These are phyloP conservation scores for Falco concolor DNA, from an alignment of 2,797 vertebrate genomes.

Conservation along the genomic window DNA sequence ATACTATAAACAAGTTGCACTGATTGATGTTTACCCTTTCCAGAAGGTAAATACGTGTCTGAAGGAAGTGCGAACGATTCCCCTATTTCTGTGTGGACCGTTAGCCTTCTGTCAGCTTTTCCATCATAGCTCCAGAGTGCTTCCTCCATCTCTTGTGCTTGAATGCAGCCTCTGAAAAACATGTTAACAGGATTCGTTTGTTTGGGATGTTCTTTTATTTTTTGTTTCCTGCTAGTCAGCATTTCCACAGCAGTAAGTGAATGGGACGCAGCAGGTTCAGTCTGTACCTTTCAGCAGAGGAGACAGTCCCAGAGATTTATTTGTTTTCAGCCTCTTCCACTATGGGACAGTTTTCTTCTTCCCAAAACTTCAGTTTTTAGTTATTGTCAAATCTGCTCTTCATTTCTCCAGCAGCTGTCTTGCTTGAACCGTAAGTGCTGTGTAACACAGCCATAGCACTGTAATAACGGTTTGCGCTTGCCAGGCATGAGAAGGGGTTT, in stretches of 20 bases:
- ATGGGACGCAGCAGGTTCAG: neutral
- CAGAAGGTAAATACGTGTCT: neutral
- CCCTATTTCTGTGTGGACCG: neutral
- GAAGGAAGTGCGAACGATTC: neutral
- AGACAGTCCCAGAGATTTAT: neutral
- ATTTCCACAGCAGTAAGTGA: neutral
- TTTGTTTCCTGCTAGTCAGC: neutral
- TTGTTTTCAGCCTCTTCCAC: neutral
- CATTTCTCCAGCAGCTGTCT: neutral
- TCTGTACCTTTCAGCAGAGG: neutral
- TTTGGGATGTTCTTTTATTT: neutral
- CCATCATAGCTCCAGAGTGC: neutral
- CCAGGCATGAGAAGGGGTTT: neutral
- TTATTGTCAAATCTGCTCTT: neutral
- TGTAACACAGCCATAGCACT: neutral
- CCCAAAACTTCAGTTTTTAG: neutral
- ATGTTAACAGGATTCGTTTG: neutral
- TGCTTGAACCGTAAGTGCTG: neutral
- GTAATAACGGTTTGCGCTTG: neutral
- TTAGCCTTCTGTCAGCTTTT: neutral
- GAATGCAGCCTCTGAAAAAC: neutral
- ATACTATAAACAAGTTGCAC: neutral
- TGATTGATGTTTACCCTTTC: neutral
- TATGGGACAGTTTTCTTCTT: neutral
- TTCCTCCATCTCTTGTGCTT: accelerated